These are phyloP conservation scores for Gymnoscopelus braueri DNA, from an alignment of 2,797 vertebrate species.

Conservation along the genomic window DNA sequence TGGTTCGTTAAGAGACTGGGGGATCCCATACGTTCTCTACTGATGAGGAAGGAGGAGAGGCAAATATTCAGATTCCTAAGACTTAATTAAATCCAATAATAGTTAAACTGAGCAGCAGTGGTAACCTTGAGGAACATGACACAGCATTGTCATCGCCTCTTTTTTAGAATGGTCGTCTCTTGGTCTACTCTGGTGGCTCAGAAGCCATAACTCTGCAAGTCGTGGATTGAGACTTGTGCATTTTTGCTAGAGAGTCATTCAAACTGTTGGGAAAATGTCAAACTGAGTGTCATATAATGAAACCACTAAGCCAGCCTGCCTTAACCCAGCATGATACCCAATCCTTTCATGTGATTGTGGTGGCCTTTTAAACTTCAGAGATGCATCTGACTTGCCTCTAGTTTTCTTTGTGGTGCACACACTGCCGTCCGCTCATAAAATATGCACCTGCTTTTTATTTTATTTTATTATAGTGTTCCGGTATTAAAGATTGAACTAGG, in stretches of 20 bases:
- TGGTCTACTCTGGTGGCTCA: too few relatives aligned
- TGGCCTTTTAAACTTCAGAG: conserved; percentile 6
- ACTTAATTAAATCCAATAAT: conserved; percentile 13
- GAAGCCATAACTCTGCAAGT: too few relatives aligned
- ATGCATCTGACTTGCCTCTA: neutral
- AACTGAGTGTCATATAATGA: neutral
- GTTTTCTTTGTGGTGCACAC: conserved; percentile 11
- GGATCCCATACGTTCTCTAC: conserved; percentile 41
- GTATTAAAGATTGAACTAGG: conserved; percentile 45
- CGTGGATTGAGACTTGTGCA: neutral
- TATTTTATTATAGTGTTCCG: conserved; percentile 16
- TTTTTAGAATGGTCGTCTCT: too few relatives aligned
- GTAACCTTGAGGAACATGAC: too few relatives aligned
- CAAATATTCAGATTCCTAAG: conserved; percentile 13
- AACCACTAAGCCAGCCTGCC: neutral
- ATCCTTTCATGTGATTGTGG: conserved; percentile 33
- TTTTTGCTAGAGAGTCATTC: conserved; percentile 1
- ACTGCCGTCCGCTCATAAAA: neutral
- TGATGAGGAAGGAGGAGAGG: conserved; percentile 26
- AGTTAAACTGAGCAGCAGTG: neutral
- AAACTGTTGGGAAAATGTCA: neutral
- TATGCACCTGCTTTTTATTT: neutral
- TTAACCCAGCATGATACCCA: neutral
- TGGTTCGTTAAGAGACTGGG: conserved; percentile 2
- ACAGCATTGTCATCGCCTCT: too few relatives aligned